Evolutionary conservation across 2,888 invertebrate genomes (phyloP).

Genomic region (Lasioglossum vierecki): DNA sequence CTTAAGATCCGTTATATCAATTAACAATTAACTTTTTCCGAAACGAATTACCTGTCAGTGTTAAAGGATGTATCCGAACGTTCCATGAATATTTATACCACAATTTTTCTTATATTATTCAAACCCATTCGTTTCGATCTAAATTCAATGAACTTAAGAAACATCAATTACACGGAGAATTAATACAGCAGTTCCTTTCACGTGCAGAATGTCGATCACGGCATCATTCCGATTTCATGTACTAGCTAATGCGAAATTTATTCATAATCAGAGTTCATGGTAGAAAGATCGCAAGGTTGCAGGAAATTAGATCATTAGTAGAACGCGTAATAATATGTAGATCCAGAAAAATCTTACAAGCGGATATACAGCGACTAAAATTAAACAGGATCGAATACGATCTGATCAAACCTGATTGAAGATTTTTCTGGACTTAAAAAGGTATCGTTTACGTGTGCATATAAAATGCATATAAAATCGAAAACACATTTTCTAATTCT

Average conservation of each 20-base stretch:
- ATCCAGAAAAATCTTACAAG: not conserved
- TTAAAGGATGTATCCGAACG: not conserved
- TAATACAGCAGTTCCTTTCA: not conserved
- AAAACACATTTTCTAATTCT: too few species aligned
- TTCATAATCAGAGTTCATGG: not conserved
- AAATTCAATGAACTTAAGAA: not conserved
- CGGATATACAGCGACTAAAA: not conserved
- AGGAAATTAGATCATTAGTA: slow-evolving; percentile 6
- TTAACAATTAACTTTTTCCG: not conserved
- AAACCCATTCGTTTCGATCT: not conserved
- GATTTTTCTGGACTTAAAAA: not conserved
- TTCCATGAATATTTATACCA: not conserved
- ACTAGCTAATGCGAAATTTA: not conserved
- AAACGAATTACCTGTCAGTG: not conserved
- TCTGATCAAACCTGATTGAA: not conserved
- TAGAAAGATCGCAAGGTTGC: not conserved
- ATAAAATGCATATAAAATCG: not conserved
- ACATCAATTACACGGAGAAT: not conserved
- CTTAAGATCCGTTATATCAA: not conserved
- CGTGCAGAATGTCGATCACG: not conserved
- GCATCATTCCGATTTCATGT: not conserved
- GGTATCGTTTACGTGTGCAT: not conserved
- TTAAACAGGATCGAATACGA: not conserved
- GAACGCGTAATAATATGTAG: not conserved
- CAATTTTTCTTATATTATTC: not conserved